These are phyloP conservation scores for Anolis apletophallus DNA, from an alignment of 2,797 vertebrate genomes.

Conservation along the genomic window DNA sequence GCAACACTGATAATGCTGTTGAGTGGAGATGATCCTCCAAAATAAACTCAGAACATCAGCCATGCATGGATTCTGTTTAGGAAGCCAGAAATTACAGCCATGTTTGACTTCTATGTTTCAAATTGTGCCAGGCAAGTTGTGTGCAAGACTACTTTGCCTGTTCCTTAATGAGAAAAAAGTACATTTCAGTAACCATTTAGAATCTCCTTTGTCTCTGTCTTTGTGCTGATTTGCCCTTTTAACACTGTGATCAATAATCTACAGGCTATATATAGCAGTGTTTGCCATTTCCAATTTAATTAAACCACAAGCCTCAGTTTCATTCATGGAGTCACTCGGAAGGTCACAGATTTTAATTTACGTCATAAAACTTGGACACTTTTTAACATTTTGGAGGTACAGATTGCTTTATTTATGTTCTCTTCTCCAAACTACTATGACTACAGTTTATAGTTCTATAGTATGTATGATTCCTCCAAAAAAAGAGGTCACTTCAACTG, in stretches of 20 bases:
- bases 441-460: not conserved
- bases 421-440: not conserved
- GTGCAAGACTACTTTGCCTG: slow-evolving; percentile 10
- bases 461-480: slow-evolving; percentile 31
- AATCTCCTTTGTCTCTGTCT: slow-evolving; percentile 20
- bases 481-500: not conserved
- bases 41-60: not conserved
- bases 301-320: slow-evolving; percentile 11
- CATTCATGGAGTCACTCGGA: slow-evolving; percentile 27
- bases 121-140: not conserved
- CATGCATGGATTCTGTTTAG: not conserved
- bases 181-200: slow-evolving; percentile 22
- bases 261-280: not conserved
- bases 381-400: slow-evolving; percentile 34
- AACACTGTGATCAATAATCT: slow-evolving; percentile 37
- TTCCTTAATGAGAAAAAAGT: slow-evolving; percentile 26
- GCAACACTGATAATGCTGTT: too few species aligned
- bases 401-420: slow-evolving; percentile 14
- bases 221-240: slow-evolving; percentile 43
- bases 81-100: not conserved
- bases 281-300: slow-evolving; percentile 55
- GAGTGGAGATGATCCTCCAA: not conserved
- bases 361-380: slow-evolving; percentile 18
- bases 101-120: not conserved
- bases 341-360: slow-evolving; percentile 43